Percentiles rank a stretch among this genome's conserved stretches.
These are phyloP conservation scores for Ormyrus thymus DNA, from an alignment of 2,888 invertebrate genomes.

Conservation along the genomic window DNA sequence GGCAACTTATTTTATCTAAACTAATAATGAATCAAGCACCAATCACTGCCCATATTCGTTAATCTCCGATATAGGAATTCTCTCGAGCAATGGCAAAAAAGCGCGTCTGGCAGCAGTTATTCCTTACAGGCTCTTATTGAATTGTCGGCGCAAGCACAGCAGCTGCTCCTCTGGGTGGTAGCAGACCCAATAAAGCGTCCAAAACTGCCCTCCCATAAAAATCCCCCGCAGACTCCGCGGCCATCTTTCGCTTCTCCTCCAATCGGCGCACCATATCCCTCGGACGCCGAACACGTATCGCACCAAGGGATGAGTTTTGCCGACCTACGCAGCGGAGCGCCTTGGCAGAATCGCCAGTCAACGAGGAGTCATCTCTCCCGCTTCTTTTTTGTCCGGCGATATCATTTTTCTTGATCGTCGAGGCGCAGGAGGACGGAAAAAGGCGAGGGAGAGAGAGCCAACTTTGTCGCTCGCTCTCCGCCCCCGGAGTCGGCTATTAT, in stretches of 20 bases:
- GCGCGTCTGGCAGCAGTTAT: not conserved
- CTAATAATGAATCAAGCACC: too few relatives aligned
- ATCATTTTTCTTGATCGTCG: slow-evolving; percentile 74
- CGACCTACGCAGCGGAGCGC: slow-evolving; percentile 51
- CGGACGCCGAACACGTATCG: not conserved
- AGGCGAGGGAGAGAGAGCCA: slow-evolving; percentile 55
- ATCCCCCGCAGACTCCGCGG: slow-evolving; percentile 17
- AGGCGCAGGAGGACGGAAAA: slow-evolving; percentile 56
- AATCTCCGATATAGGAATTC: too few relatives aligned
- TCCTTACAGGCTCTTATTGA: slow-evolving; percentile 10
- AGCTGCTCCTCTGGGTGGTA: not conserved
- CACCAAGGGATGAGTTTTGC: not conserved
- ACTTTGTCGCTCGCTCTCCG: not conserved
- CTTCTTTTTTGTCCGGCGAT: slow-evolving; percentile 66
- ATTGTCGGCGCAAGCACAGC: not conserved
- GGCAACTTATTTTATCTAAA: not conserved
- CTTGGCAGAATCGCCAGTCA: slow-evolving; percentile 67
- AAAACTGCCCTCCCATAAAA: slow-evolving; percentile 25
- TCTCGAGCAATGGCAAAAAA: not conserved
- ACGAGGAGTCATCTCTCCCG: slow-evolving; percentile 66
- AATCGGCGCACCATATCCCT: not conserved
- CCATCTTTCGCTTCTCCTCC: slow-evolving; percentile 46
- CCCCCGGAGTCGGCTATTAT: slow-evolving; percentile 71
- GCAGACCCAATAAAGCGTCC: slow-evolving; percentile 12
- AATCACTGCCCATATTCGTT: too few relatives aligned